A percentile compares a stretch with the other conserved stretches of the same genome.
Evolutionary conservation across 2,888 invertebrate genomes (phyloP).

Genomic region (Chironomus riparius): DNA sequence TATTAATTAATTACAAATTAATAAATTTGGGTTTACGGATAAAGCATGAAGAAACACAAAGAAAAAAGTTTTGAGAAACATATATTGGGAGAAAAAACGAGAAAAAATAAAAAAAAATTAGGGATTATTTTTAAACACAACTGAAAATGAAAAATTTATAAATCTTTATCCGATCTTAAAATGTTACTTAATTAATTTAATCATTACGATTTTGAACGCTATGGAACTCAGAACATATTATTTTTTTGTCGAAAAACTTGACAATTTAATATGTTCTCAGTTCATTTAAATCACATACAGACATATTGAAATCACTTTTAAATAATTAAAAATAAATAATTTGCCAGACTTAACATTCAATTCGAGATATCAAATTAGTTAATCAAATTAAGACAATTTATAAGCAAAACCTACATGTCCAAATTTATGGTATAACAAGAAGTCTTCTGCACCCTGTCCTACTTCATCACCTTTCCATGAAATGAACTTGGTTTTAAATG

Average conservation of each 20-base stretch:
- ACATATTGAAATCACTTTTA: not conserved
- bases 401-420: constrained; percentile 68
- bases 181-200: too few relatives aligned
- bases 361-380: constrained; percentile 9
- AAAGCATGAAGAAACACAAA: constrained; percentile 25
- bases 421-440: constrained; percentile 81
- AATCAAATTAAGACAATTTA: constrained; percentile 6
- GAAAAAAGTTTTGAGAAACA: not conserved
- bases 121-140: too few relatives aligned
- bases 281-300: not conserved
- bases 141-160: not conserved
- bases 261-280: not conserved
- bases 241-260: not conserved
- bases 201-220: too few relatives aligned
- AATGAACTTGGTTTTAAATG: constrained; percentile 75
- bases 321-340: not conserved
- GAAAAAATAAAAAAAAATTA: not conserved
- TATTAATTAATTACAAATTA: too few relatives aligned
- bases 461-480: constrained; percentile 76
- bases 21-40: constrained; percentile 2
- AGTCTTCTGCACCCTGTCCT: constrained; percentile 79
- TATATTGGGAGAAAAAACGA: constrained; percentile 1
- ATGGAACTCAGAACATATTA: not conserved
- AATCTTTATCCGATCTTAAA: too few relatives aligned
- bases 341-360: constrained; percentile 33